Conservation (phyloP, 2,888 invertebrate genomes). For the Diplolepis rosae region DNA sequence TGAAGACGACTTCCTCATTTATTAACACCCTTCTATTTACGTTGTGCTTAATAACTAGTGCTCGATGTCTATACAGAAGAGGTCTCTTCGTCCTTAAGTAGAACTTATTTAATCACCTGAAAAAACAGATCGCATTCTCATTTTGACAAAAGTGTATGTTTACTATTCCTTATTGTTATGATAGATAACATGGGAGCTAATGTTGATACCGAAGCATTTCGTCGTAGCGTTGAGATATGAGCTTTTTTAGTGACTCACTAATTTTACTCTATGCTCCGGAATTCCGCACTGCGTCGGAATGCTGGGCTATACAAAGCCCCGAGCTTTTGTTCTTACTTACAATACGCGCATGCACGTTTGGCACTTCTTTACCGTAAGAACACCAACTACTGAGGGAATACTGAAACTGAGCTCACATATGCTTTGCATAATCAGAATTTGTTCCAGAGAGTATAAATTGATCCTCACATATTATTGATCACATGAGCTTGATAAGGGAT, state of each 20-base stretch:
- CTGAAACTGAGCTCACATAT: background rate
- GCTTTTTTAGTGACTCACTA: background rate
- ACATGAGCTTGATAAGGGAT: too few relatives aligned
- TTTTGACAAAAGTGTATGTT: background rate
- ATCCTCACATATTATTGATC: background rate
- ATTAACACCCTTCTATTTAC: conserved; percentile 4
- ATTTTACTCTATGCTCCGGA: conserved; percentile 17
- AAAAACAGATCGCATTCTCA: conserved; percentile 13
- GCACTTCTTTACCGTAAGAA: background rate
- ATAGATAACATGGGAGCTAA: background rate
- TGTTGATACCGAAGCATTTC: background rate
- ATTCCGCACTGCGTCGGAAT: conserved; percentile 26
- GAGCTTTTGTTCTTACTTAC: conserved; percentile 10
- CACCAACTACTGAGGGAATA: background rate
- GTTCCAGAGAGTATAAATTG: background rate
- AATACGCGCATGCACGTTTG: background rate
- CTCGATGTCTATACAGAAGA: background rate
- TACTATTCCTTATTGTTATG: conserved; percentile 9
- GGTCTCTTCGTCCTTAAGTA: background rate
- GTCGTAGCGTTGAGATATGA: background rate
- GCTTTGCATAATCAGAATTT: background rate
- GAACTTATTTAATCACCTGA: conserved; percentile 7
- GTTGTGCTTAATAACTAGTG: background rate
- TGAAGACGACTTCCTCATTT: background rate
- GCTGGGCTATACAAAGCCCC: background rate